phyloP scores from a whole-genome alignment of 2,113 vertebrate species.

The Forbesichthys papilliferus region DNA sequence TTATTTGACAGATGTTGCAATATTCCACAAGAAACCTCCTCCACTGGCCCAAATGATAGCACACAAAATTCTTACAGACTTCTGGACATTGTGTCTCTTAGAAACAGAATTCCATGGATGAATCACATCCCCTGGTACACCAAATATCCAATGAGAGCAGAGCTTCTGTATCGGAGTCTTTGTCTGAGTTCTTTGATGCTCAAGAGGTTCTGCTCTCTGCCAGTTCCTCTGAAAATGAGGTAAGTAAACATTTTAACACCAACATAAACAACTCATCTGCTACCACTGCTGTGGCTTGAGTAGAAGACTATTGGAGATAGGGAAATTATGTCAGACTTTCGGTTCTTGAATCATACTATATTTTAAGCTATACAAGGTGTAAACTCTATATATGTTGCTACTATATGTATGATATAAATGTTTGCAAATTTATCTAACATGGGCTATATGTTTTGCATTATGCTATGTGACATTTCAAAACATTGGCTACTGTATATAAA shows the following conservation, averaged over 20 bases:
- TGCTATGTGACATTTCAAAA: too few relatives aligned
- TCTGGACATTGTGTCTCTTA: conserved; percentile 51
- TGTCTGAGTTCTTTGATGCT: conserved; percentile 96
- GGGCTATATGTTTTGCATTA: too few relatives aligned
- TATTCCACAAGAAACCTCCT: neutral
- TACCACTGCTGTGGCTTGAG: neutral
- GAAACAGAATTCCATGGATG: conserved; percentile 83
- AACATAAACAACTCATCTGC: neutral
- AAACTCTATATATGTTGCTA: neutral
- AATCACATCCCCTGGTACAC: conserved; percentile 84
- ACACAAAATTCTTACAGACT: conserved; percentile 16
- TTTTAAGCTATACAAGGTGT: too few relatives aligned
- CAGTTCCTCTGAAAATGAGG: conserved; percentile 98
- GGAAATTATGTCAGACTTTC: too few relatives aligned
- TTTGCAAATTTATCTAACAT: too few relatives aligned
- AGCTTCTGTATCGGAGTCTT: conserved; percentile 90
- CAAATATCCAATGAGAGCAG: conserved; percentile 93
- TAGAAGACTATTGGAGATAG: too few relatives aligned
- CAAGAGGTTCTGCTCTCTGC: conserved; percentile 94
- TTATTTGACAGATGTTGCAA: neutral
- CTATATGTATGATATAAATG: too few relatives aligned
- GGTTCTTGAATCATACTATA: too few relatives aligned
- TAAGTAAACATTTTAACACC: conserved; percentile 44
- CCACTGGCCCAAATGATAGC: conserved; percentile 3
- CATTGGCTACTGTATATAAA: too few relatives aligned